A percentile compares a stretch with the other conserved stretches of the same genome.
phyloP scores from a whole-genome alignment of 2,888 invertebrate species.

The Pelosia muscerda region DNA sequence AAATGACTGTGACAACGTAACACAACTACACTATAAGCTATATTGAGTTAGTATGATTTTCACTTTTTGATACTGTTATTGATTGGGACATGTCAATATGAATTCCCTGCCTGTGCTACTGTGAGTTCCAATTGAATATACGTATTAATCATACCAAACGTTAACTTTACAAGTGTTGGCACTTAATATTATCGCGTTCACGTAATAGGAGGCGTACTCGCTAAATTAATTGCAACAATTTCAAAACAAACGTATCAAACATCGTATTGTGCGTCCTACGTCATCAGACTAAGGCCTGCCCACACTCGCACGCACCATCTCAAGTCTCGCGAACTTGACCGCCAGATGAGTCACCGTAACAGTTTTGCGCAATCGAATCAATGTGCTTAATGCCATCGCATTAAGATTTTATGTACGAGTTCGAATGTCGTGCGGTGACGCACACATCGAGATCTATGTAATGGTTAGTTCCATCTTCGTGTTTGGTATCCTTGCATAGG shows the following conservation, averaged over 20 bases:
- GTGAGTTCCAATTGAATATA: too few relatives aligned
- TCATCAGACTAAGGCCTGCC: conserved; percentile 40
- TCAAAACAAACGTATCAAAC: conserved; percentile 9
- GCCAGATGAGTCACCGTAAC: conserved; percentile 55
- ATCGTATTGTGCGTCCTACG: conserved; percentile 24
- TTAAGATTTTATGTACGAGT: conserved; percentile 7
- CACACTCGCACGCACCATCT: conserved; percentile 38
- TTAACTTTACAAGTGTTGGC: neutral
- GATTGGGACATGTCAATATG: too few relatives aligned
- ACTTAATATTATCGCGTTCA: conserved; percentile 10
- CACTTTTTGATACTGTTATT: too few relatives aligned
- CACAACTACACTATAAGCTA: too few relatives aligned
- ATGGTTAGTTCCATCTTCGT: neutral
- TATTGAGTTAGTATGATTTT: too few relatives aligned
- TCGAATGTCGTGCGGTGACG: neutral
- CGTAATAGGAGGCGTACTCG: conserved; percentile 5
- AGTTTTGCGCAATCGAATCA: conserved; percentile 45
- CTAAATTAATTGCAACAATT: conserved; percentile 12
- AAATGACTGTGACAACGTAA: too few relatives aligned
- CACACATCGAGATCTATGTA: neutral
- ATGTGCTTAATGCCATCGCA: conserved; percentile 35
- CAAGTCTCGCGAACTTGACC: conserved; percentile 62
- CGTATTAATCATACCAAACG: neutral
- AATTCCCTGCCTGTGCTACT: too few relatives aligned
- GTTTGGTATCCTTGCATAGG: neutral